Evolutionary conservation across 2,113 vertebrate species (phyloP), one percentile per base, ranked within the genome.

Genomic region (Poeciliopsis prolifica): DNA sequence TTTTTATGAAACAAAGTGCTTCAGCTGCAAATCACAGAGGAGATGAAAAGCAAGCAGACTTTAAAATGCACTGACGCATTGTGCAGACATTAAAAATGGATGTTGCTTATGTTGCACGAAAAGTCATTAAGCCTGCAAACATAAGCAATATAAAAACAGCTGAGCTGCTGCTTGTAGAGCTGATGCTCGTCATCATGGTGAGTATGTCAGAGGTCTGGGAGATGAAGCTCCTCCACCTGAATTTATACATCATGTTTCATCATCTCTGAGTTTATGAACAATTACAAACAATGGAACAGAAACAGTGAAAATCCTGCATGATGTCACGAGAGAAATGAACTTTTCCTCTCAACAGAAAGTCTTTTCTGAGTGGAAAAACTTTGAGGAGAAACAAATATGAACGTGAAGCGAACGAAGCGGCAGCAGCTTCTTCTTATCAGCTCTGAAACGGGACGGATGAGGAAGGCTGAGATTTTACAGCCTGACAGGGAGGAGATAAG

Each of bases 371-470:
- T 19, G 44, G 44, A 48, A 19, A 48, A 48, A 48, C 14, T 6
- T 17, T 54, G 6, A 54, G 6, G 51, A 35, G 37, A 68, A 33
- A 42, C 1, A 2, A 63, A 61, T 28, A 1, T 54, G 29, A 3
- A 17, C 10, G 11, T 33, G 61, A 24, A 67, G 0, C 33, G 11
- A 31, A 13, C 40, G 35, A 35, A 35, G 9, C 35, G 35, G 9
- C 35, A 37, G 35, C 72, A 78, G 80, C 80, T 74, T 77, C 84
- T 77, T 29, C 65, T 72, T 83, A 80, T 85, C 15, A 6, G 1
- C 68, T n/a, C 73, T 77, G 72, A 74, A 78, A 65, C 1, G 37
- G 64, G 82, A 79, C 64, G 66, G 64, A 77, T 13, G 30, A 68
- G 61, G 28, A 30, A 81, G 64, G 74, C 54, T 70, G 66, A 74